phyloP scores from a whole-genome alignment of 1,140 invertebrate genomes.

The Sarcophaga bullata region DNA sequence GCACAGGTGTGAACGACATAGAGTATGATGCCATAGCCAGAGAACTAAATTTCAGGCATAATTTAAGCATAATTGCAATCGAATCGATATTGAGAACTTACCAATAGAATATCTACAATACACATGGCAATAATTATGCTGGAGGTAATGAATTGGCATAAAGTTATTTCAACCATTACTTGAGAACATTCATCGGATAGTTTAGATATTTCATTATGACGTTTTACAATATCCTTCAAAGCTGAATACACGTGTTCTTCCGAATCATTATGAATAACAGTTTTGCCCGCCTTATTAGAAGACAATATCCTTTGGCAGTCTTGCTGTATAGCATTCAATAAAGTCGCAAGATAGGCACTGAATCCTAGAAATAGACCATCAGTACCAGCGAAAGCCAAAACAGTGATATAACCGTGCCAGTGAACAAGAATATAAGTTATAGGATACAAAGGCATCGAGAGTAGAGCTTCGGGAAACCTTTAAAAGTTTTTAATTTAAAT shows the following conservation, averaged over 20 bases:
- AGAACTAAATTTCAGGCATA: conserved; percentile 48
- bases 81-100: conserved; percentile 15
- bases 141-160: conserved; percentile 59
- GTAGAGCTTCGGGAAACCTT: conserved; percentile 52
- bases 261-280: not conserved
- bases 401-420: conserved; percentile 62
- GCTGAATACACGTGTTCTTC: not conserved
- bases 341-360: conserved; percentile 55
- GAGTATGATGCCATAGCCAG: conserved; percentile 57
- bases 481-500: not conserved
- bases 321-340: conserved; percentile 50
- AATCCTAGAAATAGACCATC: conserved; percentile 61
- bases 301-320: conserved; percentile 53
- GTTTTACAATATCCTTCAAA: conserved; percentile 48
- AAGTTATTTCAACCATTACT: conserved; percentile 57
- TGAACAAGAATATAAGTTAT: conserved; percentile 55
- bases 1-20: conserved; percentile 56
- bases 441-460: conserved; percentile 58
- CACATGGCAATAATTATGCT: conserved; percentile 61
- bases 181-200: conserved; percentile 51
- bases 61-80: not conserved
- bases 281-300: not conserved
- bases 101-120: conserved; percentile 58
- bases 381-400: conserved; percentile 53
- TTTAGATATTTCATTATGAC: conserved; percentile 58